Base-by-base conservation (phyloP, 2,888 invertebrate genomes). In the Imbricaverruca yamaguchii region DNA sequence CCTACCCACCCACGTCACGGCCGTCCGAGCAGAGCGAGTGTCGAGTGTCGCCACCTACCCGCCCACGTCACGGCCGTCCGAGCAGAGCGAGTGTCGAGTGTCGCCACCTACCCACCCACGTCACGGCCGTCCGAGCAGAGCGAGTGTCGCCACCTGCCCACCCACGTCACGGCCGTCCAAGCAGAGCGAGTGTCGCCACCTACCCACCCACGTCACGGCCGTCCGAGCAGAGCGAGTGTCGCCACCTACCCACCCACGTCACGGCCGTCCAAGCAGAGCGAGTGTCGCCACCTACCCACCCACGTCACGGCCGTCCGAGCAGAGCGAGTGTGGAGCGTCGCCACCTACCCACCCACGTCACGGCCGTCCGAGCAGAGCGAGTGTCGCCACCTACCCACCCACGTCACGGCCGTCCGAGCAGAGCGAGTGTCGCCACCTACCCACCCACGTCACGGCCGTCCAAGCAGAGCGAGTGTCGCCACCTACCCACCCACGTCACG, bases 311-410 rank as follows among this genome's bases (percentile, higher is more conserved):
- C 9, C n/a, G n/a, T n/a, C n/a, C n/a, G n/a, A n/a, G n/a, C n/a
- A n/a, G n/a, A n/a, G n/a, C n/a, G n/a, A n/a, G n/a, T 39, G 39
- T 39, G n/a, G n/a, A n/a, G n/a, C 39, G 39, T 4, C 39, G n/a
- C n/a, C n/a, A n/a, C n/a, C n/a, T n/a, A 39, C 74, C 84, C 87
- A 90, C 90, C 89, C 89, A 88, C 2, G 90, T 89, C 55, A 91
- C 86, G 82, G 89, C 86, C 39, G 39, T 39, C 39, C 39, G 39
- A 39, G 39, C 39, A 39, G n/a, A n/a, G n/a, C n/a, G n/a, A n/a
- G n/a, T n/a, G n/a, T n/a, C n/a, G n/a, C n/a, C n/a, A n/a, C n/a
- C n/a, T n/a, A n/a, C n/a, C 23, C 23, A 21, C 23, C 23, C 23
- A n/a, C 65, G 21, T 65, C 23, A n/a, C 10, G 11, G 21, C 9